Evolutionary conservation across 2,888 invertebrate genomes (phyloP), one percentile per base, ranked within the genome.

Genomic region (Metopia argyrocephala): DNA sequence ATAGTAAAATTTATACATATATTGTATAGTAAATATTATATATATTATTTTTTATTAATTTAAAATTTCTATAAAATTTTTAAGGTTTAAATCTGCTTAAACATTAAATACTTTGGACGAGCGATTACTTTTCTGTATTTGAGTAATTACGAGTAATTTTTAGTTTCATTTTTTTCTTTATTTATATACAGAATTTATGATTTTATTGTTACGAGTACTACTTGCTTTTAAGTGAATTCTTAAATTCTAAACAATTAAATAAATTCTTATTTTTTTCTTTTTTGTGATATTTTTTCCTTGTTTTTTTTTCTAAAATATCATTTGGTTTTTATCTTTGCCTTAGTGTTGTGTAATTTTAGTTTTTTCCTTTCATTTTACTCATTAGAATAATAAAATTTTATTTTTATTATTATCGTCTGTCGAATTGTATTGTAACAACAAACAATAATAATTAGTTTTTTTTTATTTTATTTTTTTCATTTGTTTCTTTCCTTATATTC

Each of bases 61-160:
- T 70, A 38, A 65, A 48, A 62, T 45, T 27, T 48, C 21, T 28
- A 9, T 18, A 48, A n/a, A 12, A 48, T 70, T 48, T 27, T 23
- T 27, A 61, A 66, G 31, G 46, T 62, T 54, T 12, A 71, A 71
- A 54, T 71, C 52, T 76, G 38, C 71, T 79, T 76, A 74, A 78
- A 74, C 66, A 75, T 75, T 70, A 78, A 38, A 78, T 81, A 66
- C 81, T 81, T 81, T 81, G 81, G 81, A 81, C 81, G 81, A 70
- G 69, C 64, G 50, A 62, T 59, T 38, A 52, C 28, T 64, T 9
- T 28, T 21, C 45, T 46, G 12, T 45, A 15, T 45, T n/a, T n/a
- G n/a, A 18, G 21, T 5, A 54, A 57, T 20, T 1, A 48, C 5
- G 48, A 69, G 46, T 66, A 48, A 59, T 52, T 12, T 71, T 76